These are phyloP conservation scores for Neopelma chrysocephalum DNA, from an alignment of 2,797 vertebrate genomes.

Conservation along the genomic window DNA sequence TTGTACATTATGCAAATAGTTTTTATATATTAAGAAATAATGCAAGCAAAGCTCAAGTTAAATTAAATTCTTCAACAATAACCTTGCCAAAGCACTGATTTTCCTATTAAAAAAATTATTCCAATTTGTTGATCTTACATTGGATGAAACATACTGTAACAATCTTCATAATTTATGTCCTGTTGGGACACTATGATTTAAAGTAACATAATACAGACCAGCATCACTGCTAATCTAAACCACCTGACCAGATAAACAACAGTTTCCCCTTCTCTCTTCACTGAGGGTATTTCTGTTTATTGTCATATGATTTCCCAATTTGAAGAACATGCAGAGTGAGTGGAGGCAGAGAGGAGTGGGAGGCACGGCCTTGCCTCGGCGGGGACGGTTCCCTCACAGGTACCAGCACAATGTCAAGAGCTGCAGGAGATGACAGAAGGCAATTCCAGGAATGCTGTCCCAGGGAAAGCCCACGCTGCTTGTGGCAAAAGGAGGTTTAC, in stretches of 20 bases:
- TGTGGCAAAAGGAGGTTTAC: not conserved
- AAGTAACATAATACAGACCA: constrained; percentile 94
- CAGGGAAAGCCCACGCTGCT: not conserved
- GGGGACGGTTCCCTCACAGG: constrained; percentile 54
- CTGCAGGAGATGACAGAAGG: constrained; percentile 59
- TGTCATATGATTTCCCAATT: constrained; percentile 88
- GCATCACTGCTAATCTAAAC: constrained; percentile 95
- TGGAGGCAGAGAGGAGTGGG: constrained; percentile 66
- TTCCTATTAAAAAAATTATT: constrained; percentile 86
- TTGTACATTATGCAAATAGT: constrained; percentile 81
- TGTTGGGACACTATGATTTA: constrained; percentile 95
- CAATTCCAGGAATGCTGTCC: constrained; percentile 63
- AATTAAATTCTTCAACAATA: constrained; percentile 79
- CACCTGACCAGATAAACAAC: constrained; percentile 89
- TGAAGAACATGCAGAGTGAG: constrained; percentile 72
- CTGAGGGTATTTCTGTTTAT: constrained; percentile 92
- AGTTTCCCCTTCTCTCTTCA: constrained; percentile 82
- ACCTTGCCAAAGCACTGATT: constrained; percentile 84
- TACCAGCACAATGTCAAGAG: constrained; percentile 70
- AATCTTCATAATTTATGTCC: constrained; percentile 89
- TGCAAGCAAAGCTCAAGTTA: constrained; percentile 78
- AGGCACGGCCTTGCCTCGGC: constrained; percentile 52
- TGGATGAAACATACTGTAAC: constrained; percentile 86
- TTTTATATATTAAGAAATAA: constrained; percentile 81
- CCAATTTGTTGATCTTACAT: constrained; percentile 86